Base-by-base conservation (phyloP, 1,140 invertebrate genomes). In the Phortica variegata region DNA sequence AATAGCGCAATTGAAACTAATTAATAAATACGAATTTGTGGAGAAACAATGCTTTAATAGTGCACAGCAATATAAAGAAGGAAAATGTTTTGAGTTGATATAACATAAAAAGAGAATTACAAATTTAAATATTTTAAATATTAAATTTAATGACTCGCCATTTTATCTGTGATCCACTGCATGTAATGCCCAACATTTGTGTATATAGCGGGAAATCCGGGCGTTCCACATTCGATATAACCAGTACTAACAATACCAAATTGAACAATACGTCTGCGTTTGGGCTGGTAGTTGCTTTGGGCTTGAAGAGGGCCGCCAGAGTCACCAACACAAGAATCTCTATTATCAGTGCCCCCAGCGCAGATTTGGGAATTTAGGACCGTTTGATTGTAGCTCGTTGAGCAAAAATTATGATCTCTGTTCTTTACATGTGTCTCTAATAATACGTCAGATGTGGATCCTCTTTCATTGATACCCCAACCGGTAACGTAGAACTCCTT, bases 391-490 rank as follows among this genome's bases (percentile, higher is more conserved):
- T 54, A 65, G 3, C 58, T 47, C 23, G 59, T 38, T 0, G 58
- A 43, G 29, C 65, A 65, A 3, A 42, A 15, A 0, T 51, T 42
- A 0, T 58, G 49, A 1, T 50, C 34, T 33, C 56, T 48, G 0
- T 61, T 43, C 1, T 66, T 61, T 12, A 69, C 58, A 32, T 45
- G 57, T 4, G 65, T 66, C 56, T 66, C 57, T 9, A 66, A 47
- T 19, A 70, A 38, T 2, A 70, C 66, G 43, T 70, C 65, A 18
- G 65, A 70, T n/a, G n/a, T n/a, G n/a, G n/a, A n/a, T 38, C 54
- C 59, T 6, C 41, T 77, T 48, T 83, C 81, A 7, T 81, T 82
- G 55, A 76, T 80, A 13, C 86, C 86, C 86, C 86, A 88, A 12
- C 86, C 87, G 2, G 86, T 85, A 0, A 86, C 82, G 20, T 79